Percentiles rank a stretch among this genome's conserved stretches.
Evolutionary conservation across 2,888 invertebrate species (phyloP).

Genomic region (Xanthorhoe spadicearia): DNA sequence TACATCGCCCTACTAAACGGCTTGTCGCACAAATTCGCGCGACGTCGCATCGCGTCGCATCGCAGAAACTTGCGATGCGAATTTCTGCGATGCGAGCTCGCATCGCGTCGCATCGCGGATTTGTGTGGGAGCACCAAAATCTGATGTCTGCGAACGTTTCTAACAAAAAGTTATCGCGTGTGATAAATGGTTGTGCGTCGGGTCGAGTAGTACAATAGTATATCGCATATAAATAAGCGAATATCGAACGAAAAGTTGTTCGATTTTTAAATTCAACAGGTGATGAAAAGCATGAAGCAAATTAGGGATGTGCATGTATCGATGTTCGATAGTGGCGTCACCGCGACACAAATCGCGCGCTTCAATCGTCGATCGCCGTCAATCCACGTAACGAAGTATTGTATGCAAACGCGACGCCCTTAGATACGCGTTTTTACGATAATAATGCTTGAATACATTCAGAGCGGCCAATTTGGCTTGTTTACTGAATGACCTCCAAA

Average conservation of each 20-base stretch:
- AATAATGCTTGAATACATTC: slow-evolving; percentile 50
- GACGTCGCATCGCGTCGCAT: too few species aligned
- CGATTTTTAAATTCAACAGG: slow-evolving; percentile 53
- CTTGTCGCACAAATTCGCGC: too few species aligned
- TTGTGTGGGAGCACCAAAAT: too few species aligned
- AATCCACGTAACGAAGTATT: slow-evolving; percentile 73
- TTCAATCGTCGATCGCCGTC: slow-evolving; percentile 56
- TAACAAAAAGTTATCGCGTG: slow-evolving; percentile 32
- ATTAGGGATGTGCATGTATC: slow-evolving; percentile 59
- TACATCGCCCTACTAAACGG: too few species aligned
- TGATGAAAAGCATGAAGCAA: slow-evolving; percentile 65
- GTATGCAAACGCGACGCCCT: slow-evolving; percentile 69
- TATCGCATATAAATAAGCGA: background rate
- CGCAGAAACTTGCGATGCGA: too few species aligned
- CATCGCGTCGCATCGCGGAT: too few species aligned
- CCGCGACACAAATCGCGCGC: slow-evolving; percentile 59
- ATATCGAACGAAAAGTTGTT: background rate
- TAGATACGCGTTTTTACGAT: slow-evolving; percentile 52
- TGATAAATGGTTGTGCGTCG: slow-evolving; percentile 25
- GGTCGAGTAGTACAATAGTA: background rate
- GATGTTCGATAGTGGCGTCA: slow-evolving; percentile 47
- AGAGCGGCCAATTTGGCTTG: slow-evolving; percentile 32
- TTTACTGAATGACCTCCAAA: slow-evolving; percentile 25
- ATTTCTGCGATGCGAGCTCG: too few species aligned
- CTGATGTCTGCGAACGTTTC: slow-evolving; percentile 31